Conservation (phyloP, 2,888 invertebrate genomes). For the Scaptomyza caliginosa region DNA sequence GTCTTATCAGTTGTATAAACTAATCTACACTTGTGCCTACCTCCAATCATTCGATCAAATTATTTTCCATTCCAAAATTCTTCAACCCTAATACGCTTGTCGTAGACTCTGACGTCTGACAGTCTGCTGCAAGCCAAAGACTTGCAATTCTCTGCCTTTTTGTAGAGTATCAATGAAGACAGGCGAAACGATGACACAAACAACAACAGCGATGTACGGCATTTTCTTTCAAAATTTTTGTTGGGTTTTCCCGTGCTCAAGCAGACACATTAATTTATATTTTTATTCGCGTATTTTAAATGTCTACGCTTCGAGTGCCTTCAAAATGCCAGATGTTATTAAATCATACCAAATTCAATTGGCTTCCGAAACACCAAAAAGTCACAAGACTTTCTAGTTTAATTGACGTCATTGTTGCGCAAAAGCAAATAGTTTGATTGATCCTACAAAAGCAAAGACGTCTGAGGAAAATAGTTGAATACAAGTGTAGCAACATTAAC, state of each 20-base stretch:
- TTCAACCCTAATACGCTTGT: neutral
- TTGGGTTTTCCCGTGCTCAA: conserved; percentile 62
- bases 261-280: conserved; percentile 31
- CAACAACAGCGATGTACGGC: conserved; percentile 30
- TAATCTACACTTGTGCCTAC: neutral
- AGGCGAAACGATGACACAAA: conserved; percentile 36
- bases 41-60: neutral
- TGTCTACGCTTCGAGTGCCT: conserved; percentile 19
- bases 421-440: neutral
- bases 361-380: conserved; percentile 14
- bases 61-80: neutral
- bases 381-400: conserved; percentile 29
- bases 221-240: conserved; percentile 53
- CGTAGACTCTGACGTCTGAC: neutral
- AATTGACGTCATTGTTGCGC: conserved; percentile 29
- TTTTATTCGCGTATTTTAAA: conserved; percentile 15
- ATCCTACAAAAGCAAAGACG: neutral
- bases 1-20: neutral
- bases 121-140: neutral
- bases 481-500: too few relatives aligned
- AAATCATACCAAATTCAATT: conserved; percentile 34
- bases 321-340: conserved; percentile 36
- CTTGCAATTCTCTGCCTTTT: neutral
- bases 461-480: neutral
- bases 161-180: conserved; percentile 31